Conservation (phyloP, 2,113 vertebrate species). For the Xenopus borealis region DNA sequence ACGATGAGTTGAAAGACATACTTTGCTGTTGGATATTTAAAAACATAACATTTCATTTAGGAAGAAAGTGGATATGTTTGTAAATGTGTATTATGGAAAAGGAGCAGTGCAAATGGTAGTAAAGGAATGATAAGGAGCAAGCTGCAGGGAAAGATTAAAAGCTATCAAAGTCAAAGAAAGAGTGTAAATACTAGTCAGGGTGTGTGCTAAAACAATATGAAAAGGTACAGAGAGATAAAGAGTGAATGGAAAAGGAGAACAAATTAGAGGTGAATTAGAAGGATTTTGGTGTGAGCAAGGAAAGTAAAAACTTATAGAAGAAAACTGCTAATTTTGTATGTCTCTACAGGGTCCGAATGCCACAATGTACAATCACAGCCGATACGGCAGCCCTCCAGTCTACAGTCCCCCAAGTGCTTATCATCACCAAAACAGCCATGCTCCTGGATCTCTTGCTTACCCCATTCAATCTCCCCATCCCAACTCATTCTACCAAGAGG, state of each 20-base stretch:
- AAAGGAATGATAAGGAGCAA: neutral
- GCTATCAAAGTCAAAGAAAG: neutral
- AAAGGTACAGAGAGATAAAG: constrained; percentile 11
- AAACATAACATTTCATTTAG: too few relatives aligned
- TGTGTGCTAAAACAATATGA: neutral
- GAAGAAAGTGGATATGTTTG: too few relatives aligned
- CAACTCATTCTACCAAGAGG: constrained; percentile 67
- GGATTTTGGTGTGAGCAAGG: neutral
- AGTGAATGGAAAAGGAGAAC: neutral
- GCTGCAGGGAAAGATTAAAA: too few relatives aligned
- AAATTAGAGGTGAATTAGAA: neutral
- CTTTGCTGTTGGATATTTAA: too few relatives aligned
- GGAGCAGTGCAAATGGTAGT: neutral
- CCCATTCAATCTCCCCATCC: constrained; percentile 54
- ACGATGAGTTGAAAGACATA: too few relatives aligned
- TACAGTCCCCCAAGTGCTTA: constrained; percentile 62
- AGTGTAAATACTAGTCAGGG: constrained; percentile 26
- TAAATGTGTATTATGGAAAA: too few relatives aligned
- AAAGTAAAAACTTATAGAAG: neutral
- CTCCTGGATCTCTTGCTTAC: constrained; percentile 56
- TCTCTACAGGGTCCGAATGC: neutral
- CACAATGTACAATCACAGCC: constrained; percentile 64
- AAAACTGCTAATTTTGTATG: neutral
- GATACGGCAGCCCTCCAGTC: constrained; percentile 58
- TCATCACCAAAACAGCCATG: constrained; percentile 52